Conservation (phyloP, 2,113 vertebrate genomes). For the Phylloscopus whistleri region DNA sequence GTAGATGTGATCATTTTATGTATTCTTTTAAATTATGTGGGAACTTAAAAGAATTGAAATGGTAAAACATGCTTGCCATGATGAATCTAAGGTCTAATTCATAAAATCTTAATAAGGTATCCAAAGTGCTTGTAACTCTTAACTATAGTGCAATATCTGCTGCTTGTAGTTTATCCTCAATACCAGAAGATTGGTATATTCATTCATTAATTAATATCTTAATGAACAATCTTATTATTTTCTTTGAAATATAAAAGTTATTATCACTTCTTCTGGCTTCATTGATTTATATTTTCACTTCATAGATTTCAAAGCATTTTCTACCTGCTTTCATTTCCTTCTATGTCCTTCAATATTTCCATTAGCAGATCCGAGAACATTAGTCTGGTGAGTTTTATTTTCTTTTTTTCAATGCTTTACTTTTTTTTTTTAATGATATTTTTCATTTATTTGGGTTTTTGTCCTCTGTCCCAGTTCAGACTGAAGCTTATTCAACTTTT, state of each 20-base stretch:
- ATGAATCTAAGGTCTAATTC: not conserved
- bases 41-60: not conserved
- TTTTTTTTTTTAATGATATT: not conserved
- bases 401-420: not conserved
- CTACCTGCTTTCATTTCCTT: not conserved
- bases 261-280: not conserved
- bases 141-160: not conserved
- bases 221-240: not conserved
- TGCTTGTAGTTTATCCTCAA: not conserved
- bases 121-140: not conserved
- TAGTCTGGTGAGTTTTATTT: not conserved
- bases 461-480: not conserved
- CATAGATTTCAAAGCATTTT: not conserved
- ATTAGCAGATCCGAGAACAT: not conserved
- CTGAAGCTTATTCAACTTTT: not conserved
- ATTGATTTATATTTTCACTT: not conserved
- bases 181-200: not conserved
- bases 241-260: not conserved
- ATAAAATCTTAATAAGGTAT: not conserved
- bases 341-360: not conserved
- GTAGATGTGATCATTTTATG: not conserved
- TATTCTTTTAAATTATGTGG: not conserved
- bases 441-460: not conserved
- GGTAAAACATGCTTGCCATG: not conserved
- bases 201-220: not conserved